Evolutionary conservation across 2,113 vertebrate species (phyloP), one percentile per base, ranked within the genome.

Genomic region (Malurus melanocephalus): DNA sequence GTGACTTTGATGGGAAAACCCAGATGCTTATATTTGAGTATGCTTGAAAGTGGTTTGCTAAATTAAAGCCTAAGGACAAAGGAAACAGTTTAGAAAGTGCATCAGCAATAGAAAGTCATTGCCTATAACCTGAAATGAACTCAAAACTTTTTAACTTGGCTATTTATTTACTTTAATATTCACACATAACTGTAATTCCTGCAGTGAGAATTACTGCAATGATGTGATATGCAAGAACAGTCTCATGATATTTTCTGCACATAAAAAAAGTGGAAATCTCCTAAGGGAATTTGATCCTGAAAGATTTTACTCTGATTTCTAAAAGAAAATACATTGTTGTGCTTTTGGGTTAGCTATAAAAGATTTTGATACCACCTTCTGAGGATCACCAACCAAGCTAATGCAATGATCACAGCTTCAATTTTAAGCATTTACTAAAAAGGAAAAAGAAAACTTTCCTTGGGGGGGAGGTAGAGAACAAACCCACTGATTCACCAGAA

Each of bases 271-370:
- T 42, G 72, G 85, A 93, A 88, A 93, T 86, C 69, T 95, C 91
- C 88, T 86, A 95, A 83, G 86, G 94, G 89, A 96, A 94, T 96
- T 93, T 83, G 85, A 73, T 88, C 90, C 88, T 91, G 65, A 86
- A 89, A 95, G 53, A 71, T 92, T 92, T 95, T 92, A 94, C 51
- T 43, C 43, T 79, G 87, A 93, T 93, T 94, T 89, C 60, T 85
- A 82, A 83, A 88, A 18, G 19, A 64, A 90, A 95, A 71, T 71
- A 26, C 73, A 87, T 95, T 91, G 40, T 76, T 84, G 46, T 94
- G 73, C 49, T 75, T 90, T 85, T 87, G 79, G 83, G 74, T 69
- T 77, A 91, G 53, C 86, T 91, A 96, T 76, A 94, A 60, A 95
- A 80, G 28, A 10, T 88, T 66, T 90, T 67, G 60, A 93, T 80